phyloP scores from a whole-genome alignment of 2,888 invertebrate genomes.

The Yponomeuta evonymella region DNA sequence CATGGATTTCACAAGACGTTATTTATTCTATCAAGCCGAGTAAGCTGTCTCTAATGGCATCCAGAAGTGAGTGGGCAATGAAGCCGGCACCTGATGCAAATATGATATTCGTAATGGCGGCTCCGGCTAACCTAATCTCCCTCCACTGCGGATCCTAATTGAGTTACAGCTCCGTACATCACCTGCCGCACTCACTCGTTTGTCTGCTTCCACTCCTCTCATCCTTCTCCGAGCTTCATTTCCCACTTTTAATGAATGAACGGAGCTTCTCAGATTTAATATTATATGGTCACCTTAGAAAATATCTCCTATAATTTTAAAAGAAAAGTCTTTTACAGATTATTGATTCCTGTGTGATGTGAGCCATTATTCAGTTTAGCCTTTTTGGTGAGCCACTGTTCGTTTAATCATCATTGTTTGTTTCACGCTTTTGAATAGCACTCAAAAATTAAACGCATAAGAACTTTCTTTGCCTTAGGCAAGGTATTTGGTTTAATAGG shows the following conservation, averaged over 20 bases:
- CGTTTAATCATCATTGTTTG: not conserved
- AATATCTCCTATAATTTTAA: not conserved
- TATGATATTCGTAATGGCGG: slow-evolving; percentile 68
- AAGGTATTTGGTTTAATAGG: slow-evolving; percentile 2
- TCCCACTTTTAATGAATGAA: not conserved
- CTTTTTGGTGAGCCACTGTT: not conserved
- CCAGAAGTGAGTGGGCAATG: slow-evolving; percentile 35
- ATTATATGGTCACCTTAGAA: not conserved
- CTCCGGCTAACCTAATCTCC: slow-evolving; percentile 63
- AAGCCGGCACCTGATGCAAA: slow-evolving; percentile 55
- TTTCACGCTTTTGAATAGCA: not conserved
- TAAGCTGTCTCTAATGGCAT: slow-evolving; percentile 8
- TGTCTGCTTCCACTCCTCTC: slow-evolving; percentile 14
- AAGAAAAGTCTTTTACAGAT: not conserved
- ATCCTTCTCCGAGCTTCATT: not conserved
- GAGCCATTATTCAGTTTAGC: no score
- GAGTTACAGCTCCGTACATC: slow-evolving; percentile 38
- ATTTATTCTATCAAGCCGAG: not conserved
- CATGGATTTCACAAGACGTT: not conserved
- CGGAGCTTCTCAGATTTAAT: no score
- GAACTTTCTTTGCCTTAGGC: slow-evolving; percentile 2
- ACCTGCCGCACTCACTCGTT: slow-evolving; percentile 39
- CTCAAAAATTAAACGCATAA: not conserved
- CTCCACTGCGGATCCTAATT: slow-evolving; percentile 67
- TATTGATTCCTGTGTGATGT: no score